phyloP scores from a whole-genome alignment of 2,888 invertebrate genomes.

The Drosophila mimica region DNA sequence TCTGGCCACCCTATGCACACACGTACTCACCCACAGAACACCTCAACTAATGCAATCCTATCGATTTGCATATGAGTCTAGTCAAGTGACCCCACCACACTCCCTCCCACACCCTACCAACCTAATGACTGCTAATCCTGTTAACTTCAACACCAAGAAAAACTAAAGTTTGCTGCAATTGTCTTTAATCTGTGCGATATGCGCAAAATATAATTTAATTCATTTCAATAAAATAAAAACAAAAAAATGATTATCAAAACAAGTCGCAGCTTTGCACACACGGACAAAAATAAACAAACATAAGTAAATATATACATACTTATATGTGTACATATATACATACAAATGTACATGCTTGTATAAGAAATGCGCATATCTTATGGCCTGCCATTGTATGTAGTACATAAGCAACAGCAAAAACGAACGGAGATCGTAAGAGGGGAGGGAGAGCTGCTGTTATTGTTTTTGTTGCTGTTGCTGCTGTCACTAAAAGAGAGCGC shows the following conservation, averaged over 20 bases:
- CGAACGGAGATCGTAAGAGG: constrained; percentile 47
- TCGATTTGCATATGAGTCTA: constrained; percentile 68
- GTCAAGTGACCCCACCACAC: constrained; percentile 33
- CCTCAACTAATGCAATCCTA: constrained; percentile 47
- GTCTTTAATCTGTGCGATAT: constrained; percentile 37
- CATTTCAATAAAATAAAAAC: constrained; percentile 53
- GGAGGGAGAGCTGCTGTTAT: constrained; percentile 55
- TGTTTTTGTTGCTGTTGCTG: constrained; percentile 25
- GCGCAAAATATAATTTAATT: constrained; percentile 63
- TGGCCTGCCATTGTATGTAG: constrained; percentile 71
- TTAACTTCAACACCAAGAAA: neutral
- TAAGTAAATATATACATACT: constrained; percentile 38
- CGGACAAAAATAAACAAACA: constrained; percentile 44
- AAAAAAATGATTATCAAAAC: constrained; percentile 66
- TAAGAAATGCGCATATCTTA: constrained; percentile 78
- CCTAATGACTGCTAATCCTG: constrained; percentile 5
- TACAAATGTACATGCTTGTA: constrained; percentile 55
- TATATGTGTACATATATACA: constrained; percentile 3
- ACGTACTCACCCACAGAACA: constrained; percentile 23
- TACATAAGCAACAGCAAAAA: constrained; percentile 55
- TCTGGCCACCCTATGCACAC: constrained; percentile 66
- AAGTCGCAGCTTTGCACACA: constrained; percentile 68
- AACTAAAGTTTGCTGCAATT: constrained; percentile 30
- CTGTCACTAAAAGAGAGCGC: constrained; percentile 50
- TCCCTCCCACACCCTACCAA: fast-evolving